Percentiles rank a stretch among this genome's conserved stretches.
These are phyloP conservation scores for Choreutis nemorana DNA, from an alignment of 2,888 invertebrate genomes.

Conservation along the genomic window DNA sequence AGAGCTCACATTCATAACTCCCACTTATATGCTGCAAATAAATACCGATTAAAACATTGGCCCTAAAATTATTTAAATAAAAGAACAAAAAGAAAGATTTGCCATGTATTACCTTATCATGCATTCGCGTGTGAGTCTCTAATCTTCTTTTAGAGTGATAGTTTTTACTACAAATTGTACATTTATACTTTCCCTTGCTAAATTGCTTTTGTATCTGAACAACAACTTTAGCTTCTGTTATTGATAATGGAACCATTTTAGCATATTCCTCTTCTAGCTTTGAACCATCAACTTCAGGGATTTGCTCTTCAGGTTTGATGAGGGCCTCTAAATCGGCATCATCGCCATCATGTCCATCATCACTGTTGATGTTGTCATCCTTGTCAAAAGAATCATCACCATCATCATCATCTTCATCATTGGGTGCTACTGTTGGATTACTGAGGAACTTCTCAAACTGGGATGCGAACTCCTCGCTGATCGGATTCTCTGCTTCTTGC, in stretches of 20 bases:
- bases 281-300: slow-evolving; percentile 31
- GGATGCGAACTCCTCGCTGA: too few relatives aligned
- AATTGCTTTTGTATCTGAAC: slow-evolving; percentile 36
- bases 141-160: slow-evolving; percentile 29
- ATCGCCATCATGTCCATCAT: slow-evolving; percentile 12
- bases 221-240: slow-evolving; percentile 41
- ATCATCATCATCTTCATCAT: not conserved
- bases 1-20: slow-evolving; percentile 33
- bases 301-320: slow-evolving; percentile 7
- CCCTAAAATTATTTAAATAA: slow-evolving; percentile 4
- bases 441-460: too few relatives aligned
- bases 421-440: not conserved
- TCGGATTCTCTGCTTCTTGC: too few relatives aligned
- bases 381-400: slow-evolving; percentile 17
- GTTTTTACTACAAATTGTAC: slow-evolving; percentile 31
- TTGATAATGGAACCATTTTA: slow-evolving; percentile 32
- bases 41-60: slow-evolving; percentile 1
- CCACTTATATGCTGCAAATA: slow-evolving; percentile 42
- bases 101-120: slow-evolving; percentile 34
- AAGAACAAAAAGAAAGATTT: slow-evolving; percentile 1
- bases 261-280: slow-evolving; percentile 45
- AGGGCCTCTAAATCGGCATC: slow-evolving; percentile 10
- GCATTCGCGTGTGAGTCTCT: slow-evolving; percentile 39
- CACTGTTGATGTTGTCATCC: slow-evolving; percentile 11
- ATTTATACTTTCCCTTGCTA: slow-evolving; percentile 28